These are phyloP conservation scores for Pecten maximus DNA, from an alignment of 2,888 invertebrate genomes.

Conservation along the genomic window DNA sequence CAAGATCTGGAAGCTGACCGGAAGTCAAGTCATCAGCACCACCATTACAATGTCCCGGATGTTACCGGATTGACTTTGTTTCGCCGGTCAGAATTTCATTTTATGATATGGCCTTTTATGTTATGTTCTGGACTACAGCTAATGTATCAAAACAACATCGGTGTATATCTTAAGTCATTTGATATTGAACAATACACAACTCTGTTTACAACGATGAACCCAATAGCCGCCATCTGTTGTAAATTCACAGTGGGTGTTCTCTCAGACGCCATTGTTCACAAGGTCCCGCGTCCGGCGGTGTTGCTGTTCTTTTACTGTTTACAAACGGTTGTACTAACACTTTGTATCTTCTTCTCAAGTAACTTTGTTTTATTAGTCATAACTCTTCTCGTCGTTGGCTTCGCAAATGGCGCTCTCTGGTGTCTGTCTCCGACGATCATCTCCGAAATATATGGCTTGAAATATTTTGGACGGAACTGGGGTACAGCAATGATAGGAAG, in stretches of 20 bases:
- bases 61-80: slow-evolving; percentile 61
- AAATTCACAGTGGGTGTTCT: slow-evolving; percentile 67
- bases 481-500: slow-evolving; percentile 68
- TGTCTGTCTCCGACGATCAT: slow-evolving; percentile 69
- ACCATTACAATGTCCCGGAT: slow-evolving; percentile 43
- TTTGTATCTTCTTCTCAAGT: slow-evolving; percentile 65
- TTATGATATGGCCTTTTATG: slow-evolving; percentile 64
- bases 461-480: slow-evolving; percentile 71
- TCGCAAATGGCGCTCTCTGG: slow-evolving; percentile 70
- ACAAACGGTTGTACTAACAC: slow-evolving; percentile 57
- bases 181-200: slow-evolving; percentile 62
- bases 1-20: slow-evolving; percentile 43
- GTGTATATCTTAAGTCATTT: slow-evolving; percentile 67
- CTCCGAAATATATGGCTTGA: slow-evolving; percentile 69
- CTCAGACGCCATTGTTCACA: slow-evolving; percentile 63
- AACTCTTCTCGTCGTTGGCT: slow-evolving; percentile 60
- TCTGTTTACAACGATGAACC: slow-evolving; percentile 64
- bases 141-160: slow-evolving; percentile 66
- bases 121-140: slow-evolving; percentile 67
- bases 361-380: slow-evolving; percentile 58
- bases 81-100: slow-evolving; percentile 65
- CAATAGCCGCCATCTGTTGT: slow-evolving; percentile 61
- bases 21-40: slow-evolving; percentile 43
- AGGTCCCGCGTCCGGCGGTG: slow-evolving; percentile 62
- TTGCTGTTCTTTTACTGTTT: slow-evolving; percentile 58